Evolutionary conservation across 2,888 invertebrate species (phyloP).

Genomic region (Eupithecia exiguata): DNA sequence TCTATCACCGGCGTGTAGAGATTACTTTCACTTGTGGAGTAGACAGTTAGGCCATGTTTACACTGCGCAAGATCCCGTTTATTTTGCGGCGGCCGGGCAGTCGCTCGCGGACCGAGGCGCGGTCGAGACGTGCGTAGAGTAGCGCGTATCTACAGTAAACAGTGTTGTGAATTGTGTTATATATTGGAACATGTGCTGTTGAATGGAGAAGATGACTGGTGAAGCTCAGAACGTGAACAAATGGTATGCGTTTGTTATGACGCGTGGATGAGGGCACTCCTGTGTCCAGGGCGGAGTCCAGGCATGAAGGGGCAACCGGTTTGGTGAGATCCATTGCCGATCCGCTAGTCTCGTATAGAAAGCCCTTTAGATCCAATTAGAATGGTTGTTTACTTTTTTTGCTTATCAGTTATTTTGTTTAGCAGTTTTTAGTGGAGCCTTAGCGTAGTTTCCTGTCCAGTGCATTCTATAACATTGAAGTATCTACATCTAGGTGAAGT

Average conservation of each 20-base stretch:
- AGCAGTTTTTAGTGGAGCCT: neutral
- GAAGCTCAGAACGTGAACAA: constrained; percentile 69
- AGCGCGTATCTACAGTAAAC: constrained; percentile 34
- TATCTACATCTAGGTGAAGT: neutral
- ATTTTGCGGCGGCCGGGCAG: constrained; percentile 65
- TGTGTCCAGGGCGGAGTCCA: constrained; percentile 67
- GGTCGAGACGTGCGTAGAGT: constrained; percentile 50
- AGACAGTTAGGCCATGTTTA: constrained; percentile 59
- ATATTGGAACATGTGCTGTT: constrained; percentile 70
- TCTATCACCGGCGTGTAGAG: constrained; percentile 46
- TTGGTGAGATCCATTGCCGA: constrained; percentile 77
- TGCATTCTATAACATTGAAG: neutral
- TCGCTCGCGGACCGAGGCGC: constrained; percentile 61
- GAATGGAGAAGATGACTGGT: constrained; percentile 73
- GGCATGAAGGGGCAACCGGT: constrained; percentile 83
- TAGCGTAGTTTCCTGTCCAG: neutral
- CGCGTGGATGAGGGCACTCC: constrained; percentile 72
- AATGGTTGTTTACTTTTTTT: constrained; percentile 38
- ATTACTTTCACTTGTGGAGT: constrained; percentile 46
- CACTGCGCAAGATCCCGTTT: constrained; percentile 67
- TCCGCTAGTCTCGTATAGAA: constrained; percentile 56
- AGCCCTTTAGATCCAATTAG: constrained; percentile 45
- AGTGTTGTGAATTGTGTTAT: constrained; percentile 42
- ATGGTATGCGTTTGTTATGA: constrained; percentile 71
- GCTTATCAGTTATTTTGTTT: neutral